phyloP scores from a whole-genome alignment of 2,888 invertebrate genomes.

The Bombyx huttoni region DNA sequence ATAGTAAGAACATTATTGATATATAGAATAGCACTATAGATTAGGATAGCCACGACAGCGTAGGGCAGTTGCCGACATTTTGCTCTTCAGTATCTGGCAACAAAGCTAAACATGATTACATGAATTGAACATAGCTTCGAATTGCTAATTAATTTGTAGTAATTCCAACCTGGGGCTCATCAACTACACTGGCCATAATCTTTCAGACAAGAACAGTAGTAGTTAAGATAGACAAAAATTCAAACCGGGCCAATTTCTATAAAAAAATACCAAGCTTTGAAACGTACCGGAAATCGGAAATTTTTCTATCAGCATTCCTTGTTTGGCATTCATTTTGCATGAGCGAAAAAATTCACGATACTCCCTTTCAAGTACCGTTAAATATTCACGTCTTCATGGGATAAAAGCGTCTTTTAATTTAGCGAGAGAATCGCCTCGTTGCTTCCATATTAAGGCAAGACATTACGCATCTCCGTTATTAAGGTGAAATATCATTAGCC shows the following conservation, averaged over 20 bases:
- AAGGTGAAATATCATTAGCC: constrained; percentile 42
- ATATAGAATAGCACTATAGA: no score
- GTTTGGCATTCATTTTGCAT: not conserved
- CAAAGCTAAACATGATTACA: not conserved
- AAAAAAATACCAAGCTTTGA: not conserved
- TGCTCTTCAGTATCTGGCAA: not conserved
- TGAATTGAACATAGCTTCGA: not conserved
- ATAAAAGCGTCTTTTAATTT: constrained; percentile 3
- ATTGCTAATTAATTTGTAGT: not conserved
- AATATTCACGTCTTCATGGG: constrained; percentile 5
- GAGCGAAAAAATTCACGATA: not conserved
- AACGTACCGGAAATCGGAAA: not conserved
- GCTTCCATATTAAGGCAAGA: constrained; percentile 4
- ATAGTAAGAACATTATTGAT: no score
- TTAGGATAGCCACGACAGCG: no score
- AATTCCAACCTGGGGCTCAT: not conserved
- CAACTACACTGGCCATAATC: no score
- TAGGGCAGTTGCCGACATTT: not conserved
- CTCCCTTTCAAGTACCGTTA: not conserved
- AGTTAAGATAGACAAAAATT: not conserved
- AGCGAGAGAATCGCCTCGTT: constrained; percentile 8
- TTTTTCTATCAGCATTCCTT: not conserved
- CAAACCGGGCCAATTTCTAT: not conserved
- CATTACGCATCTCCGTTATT: constrained; percentile 22
- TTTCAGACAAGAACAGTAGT: no score